phyloP scores from a whole-genome alignment of 1,140 invertebrate species.

The Rhopalosiphum padi region DNA sequence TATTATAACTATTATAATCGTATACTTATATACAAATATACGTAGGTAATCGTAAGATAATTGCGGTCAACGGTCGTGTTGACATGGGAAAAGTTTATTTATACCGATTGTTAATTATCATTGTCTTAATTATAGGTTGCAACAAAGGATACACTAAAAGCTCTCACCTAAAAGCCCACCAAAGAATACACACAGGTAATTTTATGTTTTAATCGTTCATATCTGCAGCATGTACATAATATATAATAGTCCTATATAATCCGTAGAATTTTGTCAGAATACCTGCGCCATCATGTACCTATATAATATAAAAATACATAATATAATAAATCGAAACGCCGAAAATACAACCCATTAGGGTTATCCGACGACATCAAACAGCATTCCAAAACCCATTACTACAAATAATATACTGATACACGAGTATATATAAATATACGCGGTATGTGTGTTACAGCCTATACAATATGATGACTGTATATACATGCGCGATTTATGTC shows the following conservation, averaged over 20 bases:
- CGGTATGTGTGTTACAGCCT: not conserved
- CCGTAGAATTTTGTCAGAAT: not conserved
- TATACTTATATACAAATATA: too few relatives aligned
- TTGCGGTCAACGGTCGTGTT: too few relatives aligned
- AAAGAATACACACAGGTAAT: conserved; percentile 96
- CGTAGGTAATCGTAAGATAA: too few relatives aligned
- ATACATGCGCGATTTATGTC: not conserved
- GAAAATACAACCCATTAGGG: conserved; percentile 50
- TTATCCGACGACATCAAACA: conserved; percentile 36
- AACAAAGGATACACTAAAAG: conserved; percentile 99
- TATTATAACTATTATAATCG: too few relatives aligned
- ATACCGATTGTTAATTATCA: not conserved
- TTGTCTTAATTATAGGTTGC: conserved; percentile 76
- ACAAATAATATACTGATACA: not conserved
- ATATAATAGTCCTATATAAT: not conserved
- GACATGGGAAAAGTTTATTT: not conserved
- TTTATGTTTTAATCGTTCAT: not conserved
- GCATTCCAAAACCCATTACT: conserved; percentile 38
- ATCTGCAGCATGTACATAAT: not conserved
- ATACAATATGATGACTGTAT: not conserved
- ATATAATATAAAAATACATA: not conserved
- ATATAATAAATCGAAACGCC: not conserved
- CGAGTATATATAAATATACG: not conserved
- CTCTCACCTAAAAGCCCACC: conserved; percentile 97
- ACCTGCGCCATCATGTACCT: not conserved